Evolutionary conservation across 2,797 vertebrate genomes (phyloP), one percentile per base, ranked within the genome.

Genomic region (Octomys mimax): DNA sequence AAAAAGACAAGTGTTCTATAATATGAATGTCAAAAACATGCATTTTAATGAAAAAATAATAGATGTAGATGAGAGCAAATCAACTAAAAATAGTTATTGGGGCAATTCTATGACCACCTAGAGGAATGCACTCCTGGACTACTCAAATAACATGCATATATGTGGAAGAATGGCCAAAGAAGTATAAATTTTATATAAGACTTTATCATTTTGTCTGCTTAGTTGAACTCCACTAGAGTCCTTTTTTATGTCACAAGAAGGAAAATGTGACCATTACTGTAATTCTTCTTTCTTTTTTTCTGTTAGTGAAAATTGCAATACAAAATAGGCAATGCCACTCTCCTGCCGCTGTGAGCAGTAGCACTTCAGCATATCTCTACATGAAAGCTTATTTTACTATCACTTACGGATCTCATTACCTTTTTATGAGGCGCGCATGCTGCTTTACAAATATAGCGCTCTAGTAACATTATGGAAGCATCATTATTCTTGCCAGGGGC

Each of bases 371-470:
- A 66, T 95, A 96, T 97, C 95, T 95, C 97, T 97, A 97, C 94
- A 54, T 98, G 98, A 98, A 98, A 98, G 90, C 95, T 98, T 98
- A 98, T 98, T 98, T 98, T 98, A 98, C 98, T 98, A 98, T 98
- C 97, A 98, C 97, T 98, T 98, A 98, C 98, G 97, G 97, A 98
- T 98, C 97, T 98, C 75, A 93, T 98, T 98, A 97, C 96, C 91
- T 92, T 98, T 98, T 98, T 98, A 98, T 98, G 98, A 98, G 96
- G 95, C 95, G 97, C 98, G 87, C 98, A 98, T 97, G 97, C 97
- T 98, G 98, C 96, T 98, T 98, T 98, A 98, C 96, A 97, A 98
- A 98, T 98, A 98, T 95, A 96, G 96, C 96, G 96, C 96, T 96
- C 96, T 96, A 97, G 97, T 97, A 98, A 96, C 95, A 97, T 97